phyloP scores from a whole-genome alignment of 2,113 vertebrate species.

The Phylloscopus trochilus region DNA sequence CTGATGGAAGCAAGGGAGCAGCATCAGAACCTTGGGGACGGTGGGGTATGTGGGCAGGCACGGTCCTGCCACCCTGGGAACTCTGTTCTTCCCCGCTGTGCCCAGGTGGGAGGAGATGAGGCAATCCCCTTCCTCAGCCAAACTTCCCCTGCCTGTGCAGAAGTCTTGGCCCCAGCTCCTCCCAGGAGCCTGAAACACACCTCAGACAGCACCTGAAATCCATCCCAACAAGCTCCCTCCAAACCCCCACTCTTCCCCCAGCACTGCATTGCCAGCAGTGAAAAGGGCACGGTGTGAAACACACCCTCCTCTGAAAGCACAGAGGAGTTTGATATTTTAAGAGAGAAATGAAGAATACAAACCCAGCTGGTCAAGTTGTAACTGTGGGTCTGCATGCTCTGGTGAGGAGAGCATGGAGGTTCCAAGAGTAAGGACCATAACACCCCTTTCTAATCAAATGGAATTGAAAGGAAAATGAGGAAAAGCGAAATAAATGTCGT shows the following conservation, averaged over 20 bases:
- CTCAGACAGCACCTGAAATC: background rate
- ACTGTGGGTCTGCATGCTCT: background rate
- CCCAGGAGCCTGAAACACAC: background rate
- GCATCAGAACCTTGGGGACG: background rate
- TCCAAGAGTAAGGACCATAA: background rate
- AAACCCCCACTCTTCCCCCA: rapidly evolving
- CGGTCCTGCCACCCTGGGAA: background rate
- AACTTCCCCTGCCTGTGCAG: background rate
- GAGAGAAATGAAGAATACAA: background rate
- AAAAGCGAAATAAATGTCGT: background rate
- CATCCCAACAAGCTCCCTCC: rapidly evolving
- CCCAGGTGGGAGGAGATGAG: rapidly evolving
- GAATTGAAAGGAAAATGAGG: background rate
- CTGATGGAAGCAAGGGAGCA: background rate
- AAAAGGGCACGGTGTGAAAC: background rate
- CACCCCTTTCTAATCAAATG: background rate
- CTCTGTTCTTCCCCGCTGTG: rapidly evolving
- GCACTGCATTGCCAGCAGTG: rapidly evolving
- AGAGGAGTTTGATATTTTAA: background rate
- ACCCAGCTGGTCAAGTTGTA: background rate
- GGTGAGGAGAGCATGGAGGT: background rate
- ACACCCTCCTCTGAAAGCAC: background rate
- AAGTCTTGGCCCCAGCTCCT: background rate
- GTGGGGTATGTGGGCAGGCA: background rate
- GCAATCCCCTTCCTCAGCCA: rapidly evolving